Conservation (phyloP, 2,113 vertebrate species). For the Galbula dea region DNA sequence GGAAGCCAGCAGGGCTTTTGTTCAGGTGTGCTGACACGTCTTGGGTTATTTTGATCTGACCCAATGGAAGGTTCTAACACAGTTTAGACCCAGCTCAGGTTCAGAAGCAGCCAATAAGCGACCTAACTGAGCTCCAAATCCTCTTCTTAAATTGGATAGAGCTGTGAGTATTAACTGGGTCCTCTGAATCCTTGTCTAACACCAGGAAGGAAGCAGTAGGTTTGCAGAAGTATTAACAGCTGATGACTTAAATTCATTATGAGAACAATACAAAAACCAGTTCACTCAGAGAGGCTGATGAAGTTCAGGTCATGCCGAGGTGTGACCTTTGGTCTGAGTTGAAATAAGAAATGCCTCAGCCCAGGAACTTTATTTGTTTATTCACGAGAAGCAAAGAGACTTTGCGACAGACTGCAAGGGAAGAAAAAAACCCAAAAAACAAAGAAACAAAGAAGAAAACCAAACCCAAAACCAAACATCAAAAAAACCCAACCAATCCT, state of each 20-base stretch:
- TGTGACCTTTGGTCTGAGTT: background rate
- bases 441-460: too few species aligned
- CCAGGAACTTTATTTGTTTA: background rate
- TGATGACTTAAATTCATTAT: conserved; percentile 49
- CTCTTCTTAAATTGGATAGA: conserved; percentile 55
- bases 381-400: background rate
- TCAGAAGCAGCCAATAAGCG: conserved; percentile 11
- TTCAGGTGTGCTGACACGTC: background rate
- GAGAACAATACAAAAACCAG: background rate
- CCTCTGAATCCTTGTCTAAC: conserved; percentile 40
- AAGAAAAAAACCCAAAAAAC: background rate
- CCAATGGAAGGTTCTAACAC: conserved; percentile 20
- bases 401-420: background rate
- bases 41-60: conserved; percentile 19
- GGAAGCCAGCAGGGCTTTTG: background rate
- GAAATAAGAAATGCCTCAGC: background rate
- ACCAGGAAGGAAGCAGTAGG: conserved; percentile 54
- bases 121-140: conserved; percentile 46
- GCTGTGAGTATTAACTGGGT: conserved; percentile 35
- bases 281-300: background rate
- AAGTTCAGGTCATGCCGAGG: background rate
- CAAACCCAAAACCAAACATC: too few species aligned
- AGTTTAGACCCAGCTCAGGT: conserved; percentile 9
- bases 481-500: background rate
- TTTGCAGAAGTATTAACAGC: conserved; percentile 46